Conservation (phyloP, 2,888 invertebrate genomes). For the Chalcis sispes region DNA sequence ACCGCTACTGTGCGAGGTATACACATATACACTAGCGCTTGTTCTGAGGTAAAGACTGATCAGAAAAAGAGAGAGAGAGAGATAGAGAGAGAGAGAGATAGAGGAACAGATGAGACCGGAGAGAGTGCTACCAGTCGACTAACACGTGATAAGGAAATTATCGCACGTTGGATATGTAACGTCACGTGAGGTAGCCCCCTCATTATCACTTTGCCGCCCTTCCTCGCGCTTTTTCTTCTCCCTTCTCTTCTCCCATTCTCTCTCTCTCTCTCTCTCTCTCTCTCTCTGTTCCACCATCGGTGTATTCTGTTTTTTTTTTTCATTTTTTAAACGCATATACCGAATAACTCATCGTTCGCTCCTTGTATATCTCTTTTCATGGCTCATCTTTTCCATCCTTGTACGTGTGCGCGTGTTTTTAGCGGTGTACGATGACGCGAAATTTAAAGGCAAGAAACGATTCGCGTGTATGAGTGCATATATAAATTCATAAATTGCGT, state of each 20-base stretch:
- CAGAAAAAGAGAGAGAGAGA: conserved; percentile 6
- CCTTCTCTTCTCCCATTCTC: background rate
- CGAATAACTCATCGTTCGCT: too few relatives aligned
- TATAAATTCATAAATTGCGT: too few relatives aligned
- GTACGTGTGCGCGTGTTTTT: too few relatives aligned
- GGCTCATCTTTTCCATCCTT: too few relatives aligned
- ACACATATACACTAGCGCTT: too few relatives aligned
- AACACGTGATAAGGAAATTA: conserved; percentile 66
- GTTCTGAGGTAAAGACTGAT: too few relatives aligned
- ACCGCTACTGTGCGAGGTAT: too few relatives aligned
- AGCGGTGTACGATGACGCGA: background rate
- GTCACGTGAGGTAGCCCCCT: conserved; percentile 61
- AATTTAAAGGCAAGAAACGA: too few relatives aligned
- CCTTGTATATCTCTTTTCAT: too few relatives aligned
- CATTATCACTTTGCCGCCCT: conserved; percentile 27
- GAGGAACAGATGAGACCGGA: background rate
- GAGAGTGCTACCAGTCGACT: conserved; percentile 63
- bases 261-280: background rate
- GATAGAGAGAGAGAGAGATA: background rate
- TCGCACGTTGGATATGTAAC: conserved; percentile 63
- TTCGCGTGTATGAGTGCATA: too few relatives aligned
- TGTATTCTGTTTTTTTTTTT: too few relatives aligned
- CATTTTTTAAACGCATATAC: too few relatives aligned
- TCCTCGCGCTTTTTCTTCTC: background rate
- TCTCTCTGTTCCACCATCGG: background rate